Evolutionary conservation across 2,797 vertebrate genomes (phyloP).

Genomic region (Acomys russatus): DNA sequence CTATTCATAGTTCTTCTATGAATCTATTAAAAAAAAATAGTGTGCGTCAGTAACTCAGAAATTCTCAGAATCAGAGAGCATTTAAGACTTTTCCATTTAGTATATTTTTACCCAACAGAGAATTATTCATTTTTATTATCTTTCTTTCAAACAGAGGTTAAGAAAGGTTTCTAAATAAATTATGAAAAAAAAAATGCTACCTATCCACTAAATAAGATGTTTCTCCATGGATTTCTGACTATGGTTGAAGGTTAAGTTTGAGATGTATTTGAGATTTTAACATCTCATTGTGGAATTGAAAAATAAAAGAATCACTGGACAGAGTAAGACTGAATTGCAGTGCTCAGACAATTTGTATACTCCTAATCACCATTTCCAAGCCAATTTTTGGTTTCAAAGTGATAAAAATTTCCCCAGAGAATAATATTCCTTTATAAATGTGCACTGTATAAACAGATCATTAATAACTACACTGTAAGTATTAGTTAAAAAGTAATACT

Average conservation of each 20-base stretch:
- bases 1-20: neutral
- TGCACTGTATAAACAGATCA: neutral
- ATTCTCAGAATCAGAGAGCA: conserved; percentile 6
- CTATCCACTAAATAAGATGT: conserved; percentile 24
- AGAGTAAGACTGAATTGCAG: neutral
- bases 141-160: neutral
- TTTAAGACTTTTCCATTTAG: neutral
- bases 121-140: neutral
- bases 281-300: neutral
- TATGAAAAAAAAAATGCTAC: neutral
- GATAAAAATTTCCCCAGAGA: neutral
- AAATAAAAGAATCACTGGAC: neutral
- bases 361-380: neutral
- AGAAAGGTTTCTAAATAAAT: conserved; percentile 54
- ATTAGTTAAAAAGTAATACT: neutral
- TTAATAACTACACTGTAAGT: neutral
- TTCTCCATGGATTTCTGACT: neutral
- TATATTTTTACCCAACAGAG: neutral
- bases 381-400: neutral
- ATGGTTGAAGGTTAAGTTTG: neutral
- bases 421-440: neutral
- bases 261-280: conserved; percentile 9
- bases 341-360: neutral
- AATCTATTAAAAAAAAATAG: neutral
- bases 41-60: neutral